Evolutionary conservation across 2,113 vertebrate genomes (phyloP), one percentile per base, ranked within the genome.

Genomic region (Oncorhynchus tshawytscha): DNA sequence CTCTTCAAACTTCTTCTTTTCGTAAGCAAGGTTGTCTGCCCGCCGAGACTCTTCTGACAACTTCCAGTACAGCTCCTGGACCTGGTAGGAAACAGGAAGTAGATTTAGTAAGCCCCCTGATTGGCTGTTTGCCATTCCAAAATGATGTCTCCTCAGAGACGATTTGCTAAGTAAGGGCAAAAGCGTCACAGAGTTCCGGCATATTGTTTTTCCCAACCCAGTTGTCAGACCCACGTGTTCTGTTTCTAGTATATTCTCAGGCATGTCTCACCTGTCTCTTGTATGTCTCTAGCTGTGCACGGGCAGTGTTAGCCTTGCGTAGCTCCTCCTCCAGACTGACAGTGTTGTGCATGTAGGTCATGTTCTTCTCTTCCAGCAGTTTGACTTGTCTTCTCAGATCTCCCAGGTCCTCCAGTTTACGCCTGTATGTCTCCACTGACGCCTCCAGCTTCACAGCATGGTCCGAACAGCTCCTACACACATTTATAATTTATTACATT

Each of bases 271-370:
- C 97, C 93, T 99, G 97, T 87, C 94, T 94, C 85, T 98, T 99
- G 82, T 98, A 99, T 0, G 95, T 95, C 86, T 99, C 97, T 0
- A 99, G 91, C 54, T 99, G 97, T 3, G 96, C 88, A 0, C 97
- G 96, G 3, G 96, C 96, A 68, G 96, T 95, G 0, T 98, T 99
- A 79, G 97, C 97, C 78, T 99, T 99, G 86, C 95, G 96, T 12
- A 99, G 91, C 65, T 99, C 98, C 62, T 99, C 97, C 88, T 99
- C 97, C 86, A 99, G 89, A 48, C 95, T 96, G 79, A 98, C 95
- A 0, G 96, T 98, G 83, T 97, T 99, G 64, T 99, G 96, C 98
- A 99, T 97, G 85, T 99, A 98, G 85, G 95, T 96, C 94, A 96
- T 95, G 85, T 98, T 99, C 75, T 96, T 97, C 85, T 99, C 96